Evolutionary conservation across 2,113 vertebrate genomes (phyloP), one percentile per base, ranked within the genome.

Genomic region (Cephalopterus ornatus): DNA sequence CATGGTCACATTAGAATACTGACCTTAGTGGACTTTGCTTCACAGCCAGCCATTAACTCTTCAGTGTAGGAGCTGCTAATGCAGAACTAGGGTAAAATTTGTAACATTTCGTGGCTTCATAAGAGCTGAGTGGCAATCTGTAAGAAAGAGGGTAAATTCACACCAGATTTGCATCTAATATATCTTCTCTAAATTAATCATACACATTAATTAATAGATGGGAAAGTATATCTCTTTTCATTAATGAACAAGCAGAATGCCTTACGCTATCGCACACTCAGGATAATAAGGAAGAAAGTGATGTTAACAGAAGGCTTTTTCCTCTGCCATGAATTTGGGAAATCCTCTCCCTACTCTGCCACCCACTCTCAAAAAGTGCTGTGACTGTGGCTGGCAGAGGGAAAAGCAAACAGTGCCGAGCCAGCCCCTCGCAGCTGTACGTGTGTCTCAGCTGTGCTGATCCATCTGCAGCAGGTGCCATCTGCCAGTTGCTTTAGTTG

Each of bases 381-480:
- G 49, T 91, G 82, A 17, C 55, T 82, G 74, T 41, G 90, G 77
- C 83, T 94, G 86, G 90, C 85, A 88, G 89, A 23, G 71, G 46
- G 70, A 78, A 93, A 81, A 89, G 88, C 87, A 97, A 97, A 94
- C 89, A 78, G 14, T 78, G 65, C 28, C 0, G 63, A 91, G 92
- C 96, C 90, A 95, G 85, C 91, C 80, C 32, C 15, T 87, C 46
- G 2, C 96, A 96, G 87, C 94, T 95, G 92, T 96, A 88, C 70
- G 14, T 80, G 71, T 77, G 95, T 55, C 92, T 96, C 93, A 92
- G 92, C 93, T 97, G 94, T 94, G 89, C 83, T 5, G 55, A 95
- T 81, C 93, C 96, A 97, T 97, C 93, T 95, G 95, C 95, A 94
- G 66, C 50, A 86, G 6, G 21, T 95, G 67, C 89, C 88, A 75